These are phyloP conservation scores for Anguilla pacifica DNA, from an alignment of 2,797 vertebrate genomes.

Conservation along the genomic window DNA sequence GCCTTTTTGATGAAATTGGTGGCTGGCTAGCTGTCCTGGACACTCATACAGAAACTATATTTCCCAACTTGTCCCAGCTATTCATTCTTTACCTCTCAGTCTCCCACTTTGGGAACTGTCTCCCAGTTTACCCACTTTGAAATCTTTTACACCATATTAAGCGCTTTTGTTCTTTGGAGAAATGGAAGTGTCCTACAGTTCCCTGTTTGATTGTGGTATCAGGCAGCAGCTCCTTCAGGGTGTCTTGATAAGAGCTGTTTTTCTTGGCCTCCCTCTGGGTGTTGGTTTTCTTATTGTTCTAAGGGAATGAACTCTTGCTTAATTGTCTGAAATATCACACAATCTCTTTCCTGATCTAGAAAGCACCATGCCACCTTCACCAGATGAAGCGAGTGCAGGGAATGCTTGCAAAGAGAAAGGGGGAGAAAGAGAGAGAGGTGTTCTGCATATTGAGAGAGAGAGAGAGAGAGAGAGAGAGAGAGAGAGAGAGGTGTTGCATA, in stretches of 20 bases:
- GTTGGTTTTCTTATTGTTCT: background rate
- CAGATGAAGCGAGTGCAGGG: background rate
- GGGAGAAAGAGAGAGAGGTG: background rate
- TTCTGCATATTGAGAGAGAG: background rate
- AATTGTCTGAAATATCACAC: background rate
- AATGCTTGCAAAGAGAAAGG: background rate
- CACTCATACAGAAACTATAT: background rate
- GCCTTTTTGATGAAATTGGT: background rate
- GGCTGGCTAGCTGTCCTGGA: background rate
- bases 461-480: background rate
- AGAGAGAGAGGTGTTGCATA: background rate
- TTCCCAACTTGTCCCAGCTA: background rate
- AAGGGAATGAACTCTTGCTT: background rate
- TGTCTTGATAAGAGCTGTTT: background rate
- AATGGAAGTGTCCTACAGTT: background rate
- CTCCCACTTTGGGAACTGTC: background rate
- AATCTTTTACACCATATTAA: background rate
- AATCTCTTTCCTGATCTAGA: background rate
- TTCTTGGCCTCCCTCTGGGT: slow-evolving; percentile 4
- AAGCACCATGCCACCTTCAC: background rate
- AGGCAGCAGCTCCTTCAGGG: background rate
- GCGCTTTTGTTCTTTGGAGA: background rate
- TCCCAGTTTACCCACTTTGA: background rate
- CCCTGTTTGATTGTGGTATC: background rate
- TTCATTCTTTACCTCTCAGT: background rate